phyloP scores from a whole-genome alignment of 1,140 invertebrate species.

The Dryas iulia region DNA sequence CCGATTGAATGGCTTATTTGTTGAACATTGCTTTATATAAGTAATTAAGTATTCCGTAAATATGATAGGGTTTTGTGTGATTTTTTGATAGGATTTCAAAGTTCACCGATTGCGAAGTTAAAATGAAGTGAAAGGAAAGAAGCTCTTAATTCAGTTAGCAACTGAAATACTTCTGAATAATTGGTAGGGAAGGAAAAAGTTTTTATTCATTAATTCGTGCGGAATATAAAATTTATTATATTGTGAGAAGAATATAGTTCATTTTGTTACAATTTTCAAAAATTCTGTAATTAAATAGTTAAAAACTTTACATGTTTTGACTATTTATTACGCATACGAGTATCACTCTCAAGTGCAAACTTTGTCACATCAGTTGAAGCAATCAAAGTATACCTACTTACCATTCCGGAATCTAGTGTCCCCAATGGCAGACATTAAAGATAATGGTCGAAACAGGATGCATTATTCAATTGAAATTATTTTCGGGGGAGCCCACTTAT shows the following conservation, averaged over 20 bases:
- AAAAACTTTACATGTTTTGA: no score
- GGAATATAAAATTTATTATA: no score
- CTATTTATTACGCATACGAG: no score
- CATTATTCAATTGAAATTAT: slow-evolving; percentile 51
- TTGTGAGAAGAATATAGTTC: no score
- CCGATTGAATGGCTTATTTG: slow-evolving; percentile 21
- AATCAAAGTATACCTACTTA: background rate
- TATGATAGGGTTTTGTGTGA: background rate
- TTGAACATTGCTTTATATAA: slow-evolving; percentile 16
- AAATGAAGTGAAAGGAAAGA: background rate
- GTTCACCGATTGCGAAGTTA: background rate
- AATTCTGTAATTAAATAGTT: no score
- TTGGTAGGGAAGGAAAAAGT: no score
- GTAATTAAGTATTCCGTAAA: slow-evolving; percentile 24
- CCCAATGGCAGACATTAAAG: slow-evolving; percentile 18
- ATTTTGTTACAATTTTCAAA: no score
- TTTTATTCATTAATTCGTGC: no score
- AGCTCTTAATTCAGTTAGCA: background rate
- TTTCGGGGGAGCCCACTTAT: slow-evolving; percentile 43
- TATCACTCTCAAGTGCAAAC: background rate
- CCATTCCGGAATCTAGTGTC: background rate
- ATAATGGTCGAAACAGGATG: slow-evolving; percentile 38
- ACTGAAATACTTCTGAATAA: background rate
- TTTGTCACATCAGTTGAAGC: background rate
- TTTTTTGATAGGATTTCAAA: background rate